Percentiles rank a stretch among this genome's conserved stretches.
phyloP scores from a whole-genome alignment of 2,888 invertebrate genomes.

The Tipula helvola region DNA sequence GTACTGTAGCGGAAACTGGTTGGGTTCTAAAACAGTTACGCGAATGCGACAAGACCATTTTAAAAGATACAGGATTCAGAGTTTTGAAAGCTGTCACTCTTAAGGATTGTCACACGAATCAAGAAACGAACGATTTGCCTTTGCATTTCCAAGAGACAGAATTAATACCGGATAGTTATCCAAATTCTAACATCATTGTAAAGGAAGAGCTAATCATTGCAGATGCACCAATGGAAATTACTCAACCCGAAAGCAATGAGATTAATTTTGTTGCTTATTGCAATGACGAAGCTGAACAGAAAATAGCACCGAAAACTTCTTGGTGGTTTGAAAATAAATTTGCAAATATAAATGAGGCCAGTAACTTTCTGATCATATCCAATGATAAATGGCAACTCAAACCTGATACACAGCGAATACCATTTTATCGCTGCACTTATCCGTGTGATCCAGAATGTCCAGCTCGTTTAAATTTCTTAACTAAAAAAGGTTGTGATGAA shows the following conservation, averaged over 20 bases:
- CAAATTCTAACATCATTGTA: background rate
- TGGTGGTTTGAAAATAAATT: background rate
- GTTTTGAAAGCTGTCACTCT: background rate
- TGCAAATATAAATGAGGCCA: background rate
- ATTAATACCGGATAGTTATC: background rate
- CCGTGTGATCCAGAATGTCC: background rate
- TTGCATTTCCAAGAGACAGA: background rate
- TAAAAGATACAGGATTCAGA: background rate
- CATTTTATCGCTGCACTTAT: background rate
- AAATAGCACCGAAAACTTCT: background rate
- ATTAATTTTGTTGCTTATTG: background rate
- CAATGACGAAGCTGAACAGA: background rate
- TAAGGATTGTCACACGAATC: background rate
- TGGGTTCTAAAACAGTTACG: background rate
- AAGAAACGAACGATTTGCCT: background rate
- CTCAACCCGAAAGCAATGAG: background rate
- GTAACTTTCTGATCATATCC: background rate
- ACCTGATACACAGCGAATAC: background rate
- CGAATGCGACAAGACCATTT: background rate
- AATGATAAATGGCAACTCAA: background rate
- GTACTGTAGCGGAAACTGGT: background rate
- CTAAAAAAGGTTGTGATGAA: background rate
- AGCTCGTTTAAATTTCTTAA: background rate
- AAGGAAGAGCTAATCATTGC: background rate
- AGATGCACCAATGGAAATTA: background rate